Percentiles rank a stretch among this genome's conserved stretches.
Conservation (phyloP, 2,797 vertebrate genomes). For the Melopsittacus undulatus region DNA sequence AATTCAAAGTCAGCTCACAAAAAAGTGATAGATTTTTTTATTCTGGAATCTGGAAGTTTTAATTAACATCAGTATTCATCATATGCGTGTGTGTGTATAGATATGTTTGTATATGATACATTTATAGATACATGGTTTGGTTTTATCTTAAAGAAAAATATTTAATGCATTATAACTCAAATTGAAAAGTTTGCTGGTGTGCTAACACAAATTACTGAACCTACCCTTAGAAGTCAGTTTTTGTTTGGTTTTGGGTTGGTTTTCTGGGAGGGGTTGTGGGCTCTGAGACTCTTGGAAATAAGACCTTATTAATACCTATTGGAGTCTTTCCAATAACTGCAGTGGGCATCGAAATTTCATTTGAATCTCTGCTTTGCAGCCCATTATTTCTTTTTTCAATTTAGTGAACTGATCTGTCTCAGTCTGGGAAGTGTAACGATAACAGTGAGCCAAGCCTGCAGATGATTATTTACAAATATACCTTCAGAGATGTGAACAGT, state of each 20-base stretch:
- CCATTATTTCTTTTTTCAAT: background rate
- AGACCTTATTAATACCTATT: background rate
- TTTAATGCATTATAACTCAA: background rate
- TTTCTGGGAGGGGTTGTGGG: background rate
- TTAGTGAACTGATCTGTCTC: background rate
- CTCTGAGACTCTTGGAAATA: background rate
- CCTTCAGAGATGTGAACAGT: background rate
- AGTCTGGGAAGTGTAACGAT: background rate
- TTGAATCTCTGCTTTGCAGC: background rate
- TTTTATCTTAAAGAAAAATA: background rate
- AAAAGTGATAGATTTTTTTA: background rate
- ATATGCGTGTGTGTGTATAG: too few relatives aligned
- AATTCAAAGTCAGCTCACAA: background rate
- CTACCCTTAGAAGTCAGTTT: background rate
- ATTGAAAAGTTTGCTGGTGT: background rate
- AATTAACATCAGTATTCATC: background rate
- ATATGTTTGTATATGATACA: background rate
- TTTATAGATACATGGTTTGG: background rate
- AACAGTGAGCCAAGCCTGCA: background rate
- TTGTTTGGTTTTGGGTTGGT: background rate
- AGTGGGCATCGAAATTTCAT: background rate
- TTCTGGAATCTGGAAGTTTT: background rate
- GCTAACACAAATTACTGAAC: background rate
- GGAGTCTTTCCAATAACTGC: background rate
- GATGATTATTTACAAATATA: background rate